A percentile compares a stretch with the other conserved stretches of the same genome.
Evolutionary conservation across 1,140 invertebrate genomes (phyloP).

Genomic region (Papilio polyxenes): DNA sequence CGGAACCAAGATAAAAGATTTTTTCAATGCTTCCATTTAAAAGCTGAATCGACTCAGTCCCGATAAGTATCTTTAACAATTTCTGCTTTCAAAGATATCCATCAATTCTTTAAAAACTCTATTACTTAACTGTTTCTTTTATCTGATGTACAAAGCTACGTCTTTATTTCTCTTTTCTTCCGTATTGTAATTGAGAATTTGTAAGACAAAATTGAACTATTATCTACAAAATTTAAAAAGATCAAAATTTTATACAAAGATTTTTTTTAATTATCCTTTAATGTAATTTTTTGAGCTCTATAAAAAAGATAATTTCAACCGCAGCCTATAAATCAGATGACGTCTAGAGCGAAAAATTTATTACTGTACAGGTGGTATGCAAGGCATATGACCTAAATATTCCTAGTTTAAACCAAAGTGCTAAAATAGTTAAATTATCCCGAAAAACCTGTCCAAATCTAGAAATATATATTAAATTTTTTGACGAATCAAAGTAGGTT

Average conservation of each 20-base stretch:
- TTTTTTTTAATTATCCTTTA: too few species aligned
- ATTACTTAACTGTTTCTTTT: not conserved
- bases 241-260: too few species aligned
- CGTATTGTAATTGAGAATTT: too few species aligned
- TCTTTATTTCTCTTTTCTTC: not conserved
- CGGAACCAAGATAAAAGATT: not conserved
- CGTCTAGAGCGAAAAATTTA: not conserved
- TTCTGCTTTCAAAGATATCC: constrained; percentile 14
- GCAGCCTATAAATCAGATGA: not conserved
- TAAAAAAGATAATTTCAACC: not conserved
- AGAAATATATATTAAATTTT: too few species aligned
- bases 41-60: not conserved
- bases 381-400: not conserved
- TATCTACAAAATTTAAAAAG: too few species aligned
- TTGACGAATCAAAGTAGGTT: too few species aligned
- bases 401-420: not conserved
- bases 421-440: not conserved
- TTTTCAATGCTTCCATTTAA: not conserved
- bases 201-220: too few species aligned
- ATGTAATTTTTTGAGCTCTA: too few species aligned
- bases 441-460: not conserved
- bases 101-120: constrained; percentile 17
- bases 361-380: not conserved
- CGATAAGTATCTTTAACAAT: constrained; percentile 4
- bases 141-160: not conserved